Conservation (phyloP, 2,888 invertebrate species). For the Brachynemurus nebulosus region DNA sequence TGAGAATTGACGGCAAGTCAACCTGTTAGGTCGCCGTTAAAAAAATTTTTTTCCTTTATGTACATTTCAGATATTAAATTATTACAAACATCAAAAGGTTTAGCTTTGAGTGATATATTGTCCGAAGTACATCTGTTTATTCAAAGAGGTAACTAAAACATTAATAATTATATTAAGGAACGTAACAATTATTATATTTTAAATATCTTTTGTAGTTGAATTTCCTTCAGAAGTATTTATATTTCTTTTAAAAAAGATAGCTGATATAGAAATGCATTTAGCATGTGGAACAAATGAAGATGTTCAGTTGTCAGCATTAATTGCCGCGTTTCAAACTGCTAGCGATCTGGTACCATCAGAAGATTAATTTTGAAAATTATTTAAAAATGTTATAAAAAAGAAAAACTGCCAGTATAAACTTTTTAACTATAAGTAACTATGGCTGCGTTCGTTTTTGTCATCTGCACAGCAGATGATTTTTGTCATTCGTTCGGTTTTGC, state of each 20-base stretch:
- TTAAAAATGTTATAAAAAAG: too few species aligned
- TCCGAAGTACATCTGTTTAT: slow-evolving; percentile 80
- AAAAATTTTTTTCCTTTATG: slow-evolving; percentile 1
- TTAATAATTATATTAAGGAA: slow-evolving; percentile 5
- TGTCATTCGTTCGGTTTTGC: too few species aligned
- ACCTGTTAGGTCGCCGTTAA: too few species aligned
- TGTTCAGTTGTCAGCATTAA: slow-evolving; percentile 76
- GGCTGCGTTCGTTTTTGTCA: too few species aligned
- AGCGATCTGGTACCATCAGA: slow-evolving; percentile 38
- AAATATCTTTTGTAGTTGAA: slow-evolving; percentile 53
- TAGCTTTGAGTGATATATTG: slow-evolving; percentile 86
- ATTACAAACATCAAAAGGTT: slow-evolving; percentile 76
- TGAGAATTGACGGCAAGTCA: too few species aligned
- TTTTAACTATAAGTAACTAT: too few species aligned
- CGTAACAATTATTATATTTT: slow-evolving; percentile 11
- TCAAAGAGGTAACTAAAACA: slow-evolving; percentile 77
- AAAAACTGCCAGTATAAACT: too few species aligned
- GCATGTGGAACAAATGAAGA: slow-evolving; percentile 79
- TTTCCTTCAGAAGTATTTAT: slow-evolving; percentile 68
- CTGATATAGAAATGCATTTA: slow-evolving; percentile 78
- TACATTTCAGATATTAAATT: slow-evolving; percentile 52
- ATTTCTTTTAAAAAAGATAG: slow-evolving; percentile 70
- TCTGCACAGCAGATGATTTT: too few species aligned
- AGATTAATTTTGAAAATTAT: too few species aligned
- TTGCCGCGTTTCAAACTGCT: slow-evolving; percentile 74